Percentiles rank a stretch among this genome's conserved stretches.
These are phyloP conservation scores for Chiroxiphia lanceolata DNA, from an alignment of 2,797 vertebrate genomes.

Conservation along the genomic window DNA sequence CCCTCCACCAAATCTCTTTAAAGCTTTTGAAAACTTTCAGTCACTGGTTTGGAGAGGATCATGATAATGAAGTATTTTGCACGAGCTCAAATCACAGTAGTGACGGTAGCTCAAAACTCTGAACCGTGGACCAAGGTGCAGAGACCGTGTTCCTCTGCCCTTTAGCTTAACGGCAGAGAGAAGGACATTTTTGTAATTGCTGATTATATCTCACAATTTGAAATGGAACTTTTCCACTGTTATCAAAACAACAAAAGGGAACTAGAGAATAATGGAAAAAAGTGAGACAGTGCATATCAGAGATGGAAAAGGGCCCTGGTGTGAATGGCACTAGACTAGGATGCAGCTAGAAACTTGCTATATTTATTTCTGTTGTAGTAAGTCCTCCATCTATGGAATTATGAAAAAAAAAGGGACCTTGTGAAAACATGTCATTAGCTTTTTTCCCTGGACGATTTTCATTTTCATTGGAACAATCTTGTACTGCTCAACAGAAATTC, in stretches of 20 bases:
- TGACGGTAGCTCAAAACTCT: neutral
- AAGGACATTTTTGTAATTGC: neutral
- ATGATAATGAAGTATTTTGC: neutral
- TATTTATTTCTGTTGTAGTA: neutral
- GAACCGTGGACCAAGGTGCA: neutral
- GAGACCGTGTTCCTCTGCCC: neutral
- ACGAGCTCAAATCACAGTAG: neutral
- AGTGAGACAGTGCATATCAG: neutral
- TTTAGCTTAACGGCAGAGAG: neutral
- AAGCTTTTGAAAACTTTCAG: conserved; percentile 19
- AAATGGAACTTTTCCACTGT: neutral
- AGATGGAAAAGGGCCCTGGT: neutral
- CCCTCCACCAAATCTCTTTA: neutral
- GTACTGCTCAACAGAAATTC: neutral
- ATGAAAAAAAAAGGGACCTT: neutral
- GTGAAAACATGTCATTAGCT: neutral
- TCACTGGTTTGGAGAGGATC: neutral
- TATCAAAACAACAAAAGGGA: neutral
- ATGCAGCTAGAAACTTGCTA: neutral
- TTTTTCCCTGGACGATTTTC: neutral
- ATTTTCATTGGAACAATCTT: conserved; percentile 24
- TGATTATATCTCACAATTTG: neutral
- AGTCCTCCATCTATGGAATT: neutral
- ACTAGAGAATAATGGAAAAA: neutral
- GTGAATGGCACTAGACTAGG: neutral